These are phyloP conservation scores for Emydura subglobosa DNA, from an alignment of 2,113 vertebrate genomes.

Conservation along the genomic window DNA sequence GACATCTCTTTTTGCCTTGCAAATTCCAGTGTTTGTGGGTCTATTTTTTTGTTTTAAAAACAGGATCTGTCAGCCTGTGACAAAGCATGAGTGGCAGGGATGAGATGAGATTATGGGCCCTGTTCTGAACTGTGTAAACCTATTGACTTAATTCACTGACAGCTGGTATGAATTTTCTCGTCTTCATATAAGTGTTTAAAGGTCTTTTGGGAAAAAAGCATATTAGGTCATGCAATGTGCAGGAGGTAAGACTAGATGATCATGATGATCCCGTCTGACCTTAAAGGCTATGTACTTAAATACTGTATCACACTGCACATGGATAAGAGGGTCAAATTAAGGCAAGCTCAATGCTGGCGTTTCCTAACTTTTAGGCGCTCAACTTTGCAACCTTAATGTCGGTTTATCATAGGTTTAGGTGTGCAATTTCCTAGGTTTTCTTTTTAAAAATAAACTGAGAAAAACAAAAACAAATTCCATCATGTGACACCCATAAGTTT, in stretches of 20 bases:
- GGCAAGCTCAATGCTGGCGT: neutral
- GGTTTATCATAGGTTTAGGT: neutral
- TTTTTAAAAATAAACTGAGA: neutral
- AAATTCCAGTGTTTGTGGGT: neutral
- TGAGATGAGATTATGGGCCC: neutral
- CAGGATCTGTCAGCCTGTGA: neutral
- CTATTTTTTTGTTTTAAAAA: neutral
- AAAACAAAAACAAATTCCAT: neutral
- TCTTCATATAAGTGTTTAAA: neutral
- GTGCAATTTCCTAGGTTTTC: too few relatives aligned
- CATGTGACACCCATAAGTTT: neutral
- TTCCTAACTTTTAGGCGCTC: neutral
- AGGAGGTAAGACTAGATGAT: too few relatives aligned
- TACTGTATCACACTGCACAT: neutral
- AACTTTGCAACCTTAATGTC: neutral
- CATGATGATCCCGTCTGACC: too few relatives aligned
- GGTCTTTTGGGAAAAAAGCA: neutral
- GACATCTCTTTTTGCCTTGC: neutral
- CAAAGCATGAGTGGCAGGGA: neutral
- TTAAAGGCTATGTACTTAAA: too few relatives aligned
- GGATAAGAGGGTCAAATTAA: neutral
- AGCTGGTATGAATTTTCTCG: neutral
- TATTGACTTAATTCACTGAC: rapidly evolving
- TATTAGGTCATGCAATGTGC: neutral
- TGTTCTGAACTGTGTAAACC: neutral